Conservation (phyloP, 2,888 invertebrate species). For the Sphinx pinastri region DNA sequence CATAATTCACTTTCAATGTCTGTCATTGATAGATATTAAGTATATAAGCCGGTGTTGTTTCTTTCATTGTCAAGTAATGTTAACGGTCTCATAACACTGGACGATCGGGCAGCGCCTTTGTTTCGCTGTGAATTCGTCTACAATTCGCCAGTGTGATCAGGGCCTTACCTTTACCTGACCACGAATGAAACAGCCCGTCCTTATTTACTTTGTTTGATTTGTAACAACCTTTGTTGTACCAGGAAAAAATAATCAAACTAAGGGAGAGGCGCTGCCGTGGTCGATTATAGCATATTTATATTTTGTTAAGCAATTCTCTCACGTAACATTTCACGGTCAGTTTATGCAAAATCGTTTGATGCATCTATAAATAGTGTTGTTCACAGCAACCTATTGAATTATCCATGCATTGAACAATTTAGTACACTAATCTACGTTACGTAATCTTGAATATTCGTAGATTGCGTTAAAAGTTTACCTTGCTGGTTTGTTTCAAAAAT, state of each 20-base stretch:
- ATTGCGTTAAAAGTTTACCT: conserved; percentile 11
- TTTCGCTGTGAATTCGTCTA: too few relatives aligned
- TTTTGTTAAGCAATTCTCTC: conserved; percentile 15
- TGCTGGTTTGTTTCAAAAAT: neutral
- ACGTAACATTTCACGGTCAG: conserved; percentile 23
- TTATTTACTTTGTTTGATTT: too few relatives aligned
- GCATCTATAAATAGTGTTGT: conserved; percentile 15
- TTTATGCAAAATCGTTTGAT: conserved; percentile 19
- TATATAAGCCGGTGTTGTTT: too few relatives aligned
- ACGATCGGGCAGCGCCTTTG: too few relatives aligned
- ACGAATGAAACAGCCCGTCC: too few relatives aligned
- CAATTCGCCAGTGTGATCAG: too few relatives aligned
- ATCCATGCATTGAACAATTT: conserved; percentile 24
- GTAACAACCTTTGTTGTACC: too few relatives aligned
- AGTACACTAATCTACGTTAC: conserved; percentile 12
- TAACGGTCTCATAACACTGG: too few relatives aligned
- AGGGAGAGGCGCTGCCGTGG: neutral
- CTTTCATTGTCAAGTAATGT: too few relatives aligned
- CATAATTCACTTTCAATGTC: too few relatives aligned
- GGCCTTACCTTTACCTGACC: too few relatives aligned
- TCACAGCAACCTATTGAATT: conserved; percentile 23
- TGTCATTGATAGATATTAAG: too few relatives aligned
- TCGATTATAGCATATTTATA: neutral
- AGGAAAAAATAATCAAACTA: neutral
- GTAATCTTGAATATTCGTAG: neutral